Evolutionary conservation across 2,797 vertebrate species (phyloP).

Genomic region (Enteromius thamalakanensis): DNA sequence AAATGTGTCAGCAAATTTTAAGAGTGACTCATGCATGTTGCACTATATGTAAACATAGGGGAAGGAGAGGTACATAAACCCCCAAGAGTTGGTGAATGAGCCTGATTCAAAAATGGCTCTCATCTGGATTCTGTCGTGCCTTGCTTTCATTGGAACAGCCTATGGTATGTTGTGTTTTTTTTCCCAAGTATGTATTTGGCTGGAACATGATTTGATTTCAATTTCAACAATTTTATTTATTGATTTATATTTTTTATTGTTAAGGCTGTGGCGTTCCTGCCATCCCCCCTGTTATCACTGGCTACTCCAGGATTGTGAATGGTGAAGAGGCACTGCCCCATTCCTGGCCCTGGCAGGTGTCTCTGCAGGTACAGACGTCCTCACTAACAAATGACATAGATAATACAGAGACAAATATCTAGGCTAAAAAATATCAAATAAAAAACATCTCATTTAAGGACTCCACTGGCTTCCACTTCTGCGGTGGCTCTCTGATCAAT

Average conservation of each 20-base stretch:
- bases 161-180: conserved; percentile 69
- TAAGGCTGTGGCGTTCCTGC: conserved; percentile 79
- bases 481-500: conserved; percentile 82
- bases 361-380: conserved; percentile 76
- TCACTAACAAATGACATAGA: not conserved
- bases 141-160: conserved; percentile 71
- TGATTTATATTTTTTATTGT: conserved; percentile 4
- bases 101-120: conserved; percentile 70
- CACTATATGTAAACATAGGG: not conserved
- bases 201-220: not conserved
- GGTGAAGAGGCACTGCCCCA: conserved; percentile 82
- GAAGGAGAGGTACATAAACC: conserved; percentile 47
- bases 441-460: conserved; percentile 67
- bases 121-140: conserved; percentile 78
- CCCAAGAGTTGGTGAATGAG: not conserved
- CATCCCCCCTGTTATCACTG: conserved; percentile 73
- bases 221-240: too few species aligned
- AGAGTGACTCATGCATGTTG: conserved; percentile 2
- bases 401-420: not conserved
- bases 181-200: not conserved
- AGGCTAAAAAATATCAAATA: not conserved
- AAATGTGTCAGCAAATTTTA: not conserved
- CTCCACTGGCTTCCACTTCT: conserved; percentile 82
- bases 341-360: conserved; percentile 89
- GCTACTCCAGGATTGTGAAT: conserved; percentile 82